Evolutionary conservation across 2,797 vertebrate species (phyloP), one percentile per base, ranked within the genome.

Genomic region (Rhabdophis nuchalis): DNA sequence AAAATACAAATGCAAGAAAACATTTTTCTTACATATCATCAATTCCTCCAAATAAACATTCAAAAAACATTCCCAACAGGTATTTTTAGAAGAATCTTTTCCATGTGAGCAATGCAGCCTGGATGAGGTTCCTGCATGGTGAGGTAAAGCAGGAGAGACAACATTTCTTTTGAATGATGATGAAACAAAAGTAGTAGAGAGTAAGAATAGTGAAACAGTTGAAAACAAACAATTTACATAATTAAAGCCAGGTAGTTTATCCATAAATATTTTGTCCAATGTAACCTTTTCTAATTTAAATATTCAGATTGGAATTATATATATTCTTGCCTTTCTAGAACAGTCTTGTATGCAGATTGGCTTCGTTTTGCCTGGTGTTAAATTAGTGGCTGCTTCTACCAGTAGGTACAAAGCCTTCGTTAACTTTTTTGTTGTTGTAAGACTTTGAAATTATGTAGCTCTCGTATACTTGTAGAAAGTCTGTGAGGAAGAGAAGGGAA

Each of bases 391-490:
- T 93, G 91, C 95, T 95, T 93, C 95, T 94, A 94, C 50, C 0
- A 1, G 85, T 90, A 88, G 95, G 95, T 90, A 93, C 72, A 94
- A 97, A 96, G 94, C 96, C 95, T 97, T 97, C 96, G 98, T 98
- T 99, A 99, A 98, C 98, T 99, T 8, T 96, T 97, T 58, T 98
- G 98, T 77, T 98, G 97, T 94, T 99, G 88, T 96, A 99, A 97
- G 89, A 97, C 95, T 96, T 99, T 98, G 97, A 99, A 99, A 94
- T 97, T 98, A 96, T 99, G 98, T 91, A 99, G 97, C 94, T 99
- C 98, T 92, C 98, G 98, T 94, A 99, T 98, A 94, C 99, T 99
- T 85, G 98, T 99, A 94, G 99, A 99, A 96, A 99, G 98, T 96
- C 99, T 99, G 94, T 13, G 95, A 95, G 6, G 27, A 16, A 86